Evolutionary conservation across 2,797 vertebrate genomes (phyloP).

Genomic region (Hephaestus fuliginosus): DNA sequence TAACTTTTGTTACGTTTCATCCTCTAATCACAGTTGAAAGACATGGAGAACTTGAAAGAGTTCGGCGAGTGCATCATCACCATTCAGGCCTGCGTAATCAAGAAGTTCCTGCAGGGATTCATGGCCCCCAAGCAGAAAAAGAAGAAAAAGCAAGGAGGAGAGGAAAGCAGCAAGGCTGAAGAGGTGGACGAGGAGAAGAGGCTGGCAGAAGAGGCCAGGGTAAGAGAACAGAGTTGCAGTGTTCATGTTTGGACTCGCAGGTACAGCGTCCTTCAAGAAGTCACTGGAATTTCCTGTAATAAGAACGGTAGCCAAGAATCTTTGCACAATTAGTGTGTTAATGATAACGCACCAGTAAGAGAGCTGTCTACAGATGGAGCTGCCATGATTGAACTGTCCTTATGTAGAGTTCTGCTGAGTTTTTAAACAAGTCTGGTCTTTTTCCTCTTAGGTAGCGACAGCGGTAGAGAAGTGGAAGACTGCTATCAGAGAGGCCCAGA

Average conservation of each 20-base stretch:
- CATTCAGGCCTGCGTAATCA: slow-evolving; percentile 95
- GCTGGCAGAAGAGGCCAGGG: slow-evolving; percentile 97
- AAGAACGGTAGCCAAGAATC: background rate
- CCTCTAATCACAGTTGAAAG: slow-evolving; percentile 84
- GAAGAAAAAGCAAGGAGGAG: slow-evolving; percentile 89
- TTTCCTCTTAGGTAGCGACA: slow-evolving; percentile 91
- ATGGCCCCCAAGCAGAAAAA: slow-evolving; percentile 99
- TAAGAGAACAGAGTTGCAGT: slow-evolving; percentile 61
- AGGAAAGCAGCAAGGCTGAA: slow-evolving; percentile 90
- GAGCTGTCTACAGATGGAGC: background rate
- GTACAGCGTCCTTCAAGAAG: background rate
- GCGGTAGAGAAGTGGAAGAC: slow-evolving; percentile 96
- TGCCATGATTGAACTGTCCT: background rate
- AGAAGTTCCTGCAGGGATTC: slow-evolving; percentile 98
- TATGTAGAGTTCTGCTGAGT: background rate
- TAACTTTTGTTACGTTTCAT: slow-evolving; percentile 6
- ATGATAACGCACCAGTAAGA: background rate
- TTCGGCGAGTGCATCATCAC: slow-evolving; percentile 95
- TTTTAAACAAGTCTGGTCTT: slow-evolving; percentile 5
- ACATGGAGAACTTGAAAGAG: slow-evolving; percentile 92
- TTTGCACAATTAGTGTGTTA: background rate
- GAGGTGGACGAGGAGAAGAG: slow-evolving; percentile 97
- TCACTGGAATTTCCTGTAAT: background rate
- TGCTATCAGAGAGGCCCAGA: slow-evolving; percentile 94
- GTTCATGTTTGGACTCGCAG: background rate